Evolutionary conservation across 1,140 invertebrate genomes (phyloP).

Genomic region (Tenebrio molitor): DNA sequence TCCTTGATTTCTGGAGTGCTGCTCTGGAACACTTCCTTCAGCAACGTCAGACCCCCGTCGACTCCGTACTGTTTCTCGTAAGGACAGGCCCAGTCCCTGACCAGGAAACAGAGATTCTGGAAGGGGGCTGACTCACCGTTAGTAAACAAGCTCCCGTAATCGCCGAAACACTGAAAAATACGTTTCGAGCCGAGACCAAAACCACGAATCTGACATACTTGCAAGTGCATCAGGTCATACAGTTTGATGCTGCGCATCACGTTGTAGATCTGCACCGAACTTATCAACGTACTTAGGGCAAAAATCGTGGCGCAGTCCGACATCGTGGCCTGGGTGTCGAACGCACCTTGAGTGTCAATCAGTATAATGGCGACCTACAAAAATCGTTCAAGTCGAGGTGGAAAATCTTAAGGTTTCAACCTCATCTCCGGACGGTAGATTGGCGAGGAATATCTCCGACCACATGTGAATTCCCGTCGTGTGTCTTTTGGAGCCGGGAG

Average conservation of each 20-base stretch:
- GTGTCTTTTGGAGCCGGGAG: background rate
- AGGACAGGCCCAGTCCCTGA: constrained; percentile 17
- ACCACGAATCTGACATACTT: no score
- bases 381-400: constrained; percentile 38
- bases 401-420: background rate
- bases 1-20: background rate
- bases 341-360: constrained; percentile 97
- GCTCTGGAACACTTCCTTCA: background rate
- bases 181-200: no score
- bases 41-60: background rate
- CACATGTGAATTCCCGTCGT: constrained; percentile 16
- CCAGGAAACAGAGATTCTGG: constrained; percentile 7
- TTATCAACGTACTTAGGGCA: constrained; percentile 93
- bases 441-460: background rate
- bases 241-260: constrained; percentile 95
- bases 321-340: constrained; percentile 95
- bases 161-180: constrained; percentile 10
- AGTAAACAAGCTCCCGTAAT: background rate
- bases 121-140: background rate
- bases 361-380: constrained; percentile 86
- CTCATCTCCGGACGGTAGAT: background rate
- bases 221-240: constrained; percentile 93
- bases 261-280: constrained; percentile 95
- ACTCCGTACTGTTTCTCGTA: constrained; percentile 3
- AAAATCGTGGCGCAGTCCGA: constrained; percentile 96